Evolutionary conservation across 2,113 vertebrate species (phyloP).

Genomic region (Erythrolamprus reginae): DNA sequence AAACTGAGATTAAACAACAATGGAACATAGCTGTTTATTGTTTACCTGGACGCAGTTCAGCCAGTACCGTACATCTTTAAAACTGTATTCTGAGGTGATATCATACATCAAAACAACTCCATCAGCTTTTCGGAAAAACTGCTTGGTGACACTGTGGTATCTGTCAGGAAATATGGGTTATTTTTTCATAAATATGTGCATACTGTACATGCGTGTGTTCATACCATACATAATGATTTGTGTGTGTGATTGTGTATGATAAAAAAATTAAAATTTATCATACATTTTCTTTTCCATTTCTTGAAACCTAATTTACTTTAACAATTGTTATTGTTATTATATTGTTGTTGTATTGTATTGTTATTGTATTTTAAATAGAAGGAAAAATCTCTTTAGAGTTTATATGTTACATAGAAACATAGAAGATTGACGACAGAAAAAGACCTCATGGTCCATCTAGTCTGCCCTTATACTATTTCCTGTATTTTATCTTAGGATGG

Average conservation of each 20-base stretch:
- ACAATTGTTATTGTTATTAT: no score
- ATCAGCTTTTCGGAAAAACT: conserved; percentile 85
- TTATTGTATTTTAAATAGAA: not conserved
- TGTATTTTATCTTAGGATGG: no score
- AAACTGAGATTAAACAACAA: not conserved
- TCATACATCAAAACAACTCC: conserved; percentile 93
- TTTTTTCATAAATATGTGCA: not conserved
- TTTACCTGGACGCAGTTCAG: conserved; percentile 81
- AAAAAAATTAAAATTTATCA: not conserved
- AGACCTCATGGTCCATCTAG: no score
- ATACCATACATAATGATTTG: not conserved
- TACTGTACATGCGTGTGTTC: not conserved
- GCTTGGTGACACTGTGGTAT: conserved; percentile 86
- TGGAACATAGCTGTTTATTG: fast-evolving
- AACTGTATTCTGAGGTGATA: conserved; percentile 76
- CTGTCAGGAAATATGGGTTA: conserved; percentile 54
- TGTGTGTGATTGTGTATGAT: not conserved
- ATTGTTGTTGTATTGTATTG: no score
- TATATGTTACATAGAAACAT: no score
- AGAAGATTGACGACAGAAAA: no score
- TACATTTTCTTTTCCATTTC: not conserved
- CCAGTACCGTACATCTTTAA: conserved; percentile 81
- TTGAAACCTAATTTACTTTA: not conserved
- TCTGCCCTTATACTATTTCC: no score
- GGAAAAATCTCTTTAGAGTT: not conserved